Percentiles rank a stretch among this genome's conserved stretches.
Conservation (phyloP, 2,888 invertebrate species). For the Brassicogethes aeneus region DNA sequence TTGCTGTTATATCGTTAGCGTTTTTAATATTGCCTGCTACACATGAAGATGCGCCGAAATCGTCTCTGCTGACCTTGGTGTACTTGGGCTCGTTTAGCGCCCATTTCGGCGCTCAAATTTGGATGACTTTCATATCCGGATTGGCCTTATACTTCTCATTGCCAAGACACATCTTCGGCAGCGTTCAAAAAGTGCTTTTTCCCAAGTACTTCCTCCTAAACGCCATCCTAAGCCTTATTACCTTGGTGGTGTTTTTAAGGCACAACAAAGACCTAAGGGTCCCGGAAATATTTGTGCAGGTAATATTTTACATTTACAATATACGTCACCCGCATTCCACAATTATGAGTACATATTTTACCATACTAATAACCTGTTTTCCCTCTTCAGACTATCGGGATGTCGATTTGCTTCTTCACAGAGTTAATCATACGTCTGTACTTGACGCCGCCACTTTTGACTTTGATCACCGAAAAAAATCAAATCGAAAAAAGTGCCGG, state of each 20-base stretch:
- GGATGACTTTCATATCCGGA: slow-evolving; percentile 91
- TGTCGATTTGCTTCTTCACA: slow-evolving; percentile 59
- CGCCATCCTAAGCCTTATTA: slow-evolving; percentile 62
- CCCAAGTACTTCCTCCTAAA: slow-evolving; percentile 81
- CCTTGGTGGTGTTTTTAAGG: slow-evolving; percentile 60
- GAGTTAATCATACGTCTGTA: slow-evolving; percentile 71
- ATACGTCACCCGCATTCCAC: neutral
- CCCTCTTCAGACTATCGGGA: slow-evolving; percentile 48
- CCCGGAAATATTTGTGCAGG: slow-evolving; percentile 46
- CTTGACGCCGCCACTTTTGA: slow-evolving; percentile 64
- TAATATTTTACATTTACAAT: slow-evolving; percentile 23
- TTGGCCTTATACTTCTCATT: slow-evolving; percentile 76
- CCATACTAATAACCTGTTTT: slow-evolving; percentile 1
- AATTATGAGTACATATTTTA: too few relatives aligned
- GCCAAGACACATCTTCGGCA: slow-evolving; percentile 79
- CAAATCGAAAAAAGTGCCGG: slow-evolving; percentile 67
- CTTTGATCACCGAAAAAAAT: slow-evolving; percentile 65
- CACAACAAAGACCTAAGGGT: slow-evolving; percentile 46
- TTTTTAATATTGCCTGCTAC: slow-evolving; percentile 40
- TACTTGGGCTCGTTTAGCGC: slow-evolving; percentile 72
- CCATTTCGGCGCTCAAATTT: slow-evolving; percentile 80
- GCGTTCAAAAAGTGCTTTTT: slow-evolving; percentile 78
- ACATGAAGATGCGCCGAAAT: slow-evolving; percentile 28
- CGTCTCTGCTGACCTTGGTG: slow-evolving; percentile 50
- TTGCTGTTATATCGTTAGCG: slow-evolving; percentile 48